Evolutionary conservation across 2,888 invertebrate genomes (phyloP), one percentile per base, ranked within the genome.

Genomic region (Belgica antarctica): DNA sequence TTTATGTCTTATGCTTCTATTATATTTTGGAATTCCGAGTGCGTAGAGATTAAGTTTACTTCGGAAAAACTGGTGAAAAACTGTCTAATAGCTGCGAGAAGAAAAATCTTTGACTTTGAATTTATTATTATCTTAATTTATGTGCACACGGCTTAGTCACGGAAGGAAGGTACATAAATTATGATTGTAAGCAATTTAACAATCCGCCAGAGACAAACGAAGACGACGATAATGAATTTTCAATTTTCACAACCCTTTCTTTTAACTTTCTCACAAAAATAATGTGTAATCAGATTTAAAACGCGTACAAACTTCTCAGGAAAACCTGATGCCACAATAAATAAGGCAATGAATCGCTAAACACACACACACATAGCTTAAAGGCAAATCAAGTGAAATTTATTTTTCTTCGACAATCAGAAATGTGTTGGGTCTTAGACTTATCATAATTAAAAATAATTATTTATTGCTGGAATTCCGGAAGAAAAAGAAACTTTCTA

Each of bases 61-160:
- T 41, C 41, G n/a, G 22, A 22, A 17, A 22, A 52, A 19, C 19
- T 8, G 52, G 12, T n/a, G n/a, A 22, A 12, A 52, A 52, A 52
- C 2, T 59, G 27, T 59, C 27, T 59, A 59, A 27, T 27, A 27
- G n/a, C 27, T 59, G n/a, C 27, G 59, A 15, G 3, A 34, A 34
- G 62, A 22, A 27, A 68, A 68, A 68, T 68, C 68, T 68, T 68
- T 57, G 68, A 68, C 57, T 68, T 57, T 52, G 57, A 68, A 68
- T 68, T 70, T 70, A 70, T 61, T 70, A 24, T 70, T 70, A 70
- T 61, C 70, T 61, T 61, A 70, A 70, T 70, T 70, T 70, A 70
- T 70, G 70, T 61, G 61, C 46, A 61, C 61, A 70, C 61, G 70
- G 61, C 46, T 70, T 70, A 70, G 47, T 19, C 22, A 52, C 8